Conservation (phyloP, 2,113 vertebrate genomes). For the Podocnemis expansa region DNA sequence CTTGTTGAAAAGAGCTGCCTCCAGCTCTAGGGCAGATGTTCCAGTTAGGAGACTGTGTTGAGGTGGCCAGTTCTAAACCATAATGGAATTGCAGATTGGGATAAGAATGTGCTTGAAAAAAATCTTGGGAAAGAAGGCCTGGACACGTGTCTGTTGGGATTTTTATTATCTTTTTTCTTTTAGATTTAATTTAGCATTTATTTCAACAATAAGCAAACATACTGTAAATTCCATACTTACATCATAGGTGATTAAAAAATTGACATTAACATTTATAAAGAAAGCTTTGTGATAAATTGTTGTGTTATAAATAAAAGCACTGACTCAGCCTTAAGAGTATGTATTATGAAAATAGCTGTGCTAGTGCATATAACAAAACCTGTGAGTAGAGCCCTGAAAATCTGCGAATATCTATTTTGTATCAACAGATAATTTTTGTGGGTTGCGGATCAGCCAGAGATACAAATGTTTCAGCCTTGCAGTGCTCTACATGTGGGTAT, state of each 20-base stretch:
- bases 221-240: neutral
- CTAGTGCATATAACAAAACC: neutral
- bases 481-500: neutral
- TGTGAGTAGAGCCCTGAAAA: neutral
- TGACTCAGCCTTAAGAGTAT: neutral
- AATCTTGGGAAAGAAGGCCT: neutral
- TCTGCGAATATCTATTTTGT: too few species aligned
- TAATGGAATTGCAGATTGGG: neutral
- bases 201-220: neutral
- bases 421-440: too few species aligned
- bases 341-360: neutral
- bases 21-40: neutral
- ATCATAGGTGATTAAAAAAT: neutral
- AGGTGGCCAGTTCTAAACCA: neutral
- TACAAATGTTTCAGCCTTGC: too few species aligned
- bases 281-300: neutral
- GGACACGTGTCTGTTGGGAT: neutral
- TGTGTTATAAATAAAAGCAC: neutral
- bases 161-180: neutral
- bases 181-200: neutral
- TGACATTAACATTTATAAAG: neutral
- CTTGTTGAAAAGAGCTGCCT: neutral
- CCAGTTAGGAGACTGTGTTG: neutral
- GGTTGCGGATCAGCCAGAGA: too few species aligned
- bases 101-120: neutral